phyloP scores from a whole-genome alignment of 1,140 invertebrate genomes.

The Aphaenogaster ashmeadi region DNA sequence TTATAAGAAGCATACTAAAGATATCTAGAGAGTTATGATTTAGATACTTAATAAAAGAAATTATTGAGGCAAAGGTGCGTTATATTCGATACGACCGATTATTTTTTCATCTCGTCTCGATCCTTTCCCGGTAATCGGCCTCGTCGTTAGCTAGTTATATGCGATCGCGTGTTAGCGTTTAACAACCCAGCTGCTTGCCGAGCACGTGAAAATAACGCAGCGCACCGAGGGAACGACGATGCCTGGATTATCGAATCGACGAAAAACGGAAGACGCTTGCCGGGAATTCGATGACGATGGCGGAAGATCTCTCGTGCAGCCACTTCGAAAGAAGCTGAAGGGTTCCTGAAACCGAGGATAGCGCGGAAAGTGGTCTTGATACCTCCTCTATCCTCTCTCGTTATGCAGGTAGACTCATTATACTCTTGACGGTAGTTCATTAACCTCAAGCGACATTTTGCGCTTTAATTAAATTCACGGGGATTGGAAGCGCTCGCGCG shows the following conservation, averaged over 20 bases:
- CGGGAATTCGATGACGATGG: constrained; percentile 65
- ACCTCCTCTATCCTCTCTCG: constrained; percentile 60
- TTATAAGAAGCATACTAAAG: not conserved
- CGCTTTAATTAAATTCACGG: constrained; percentile 59
- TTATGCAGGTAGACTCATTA: constrained; percentile 68
- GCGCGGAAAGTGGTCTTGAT: constrained; percentile 69
- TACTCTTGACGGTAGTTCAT: constrained; percentile 60
- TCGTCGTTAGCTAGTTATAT: constrained; percentile 44
- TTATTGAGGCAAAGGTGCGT: not conserved
- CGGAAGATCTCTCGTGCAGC: constrained; percentile 63
- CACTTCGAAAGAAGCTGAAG: constrained; percentile 69
- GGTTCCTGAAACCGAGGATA: constrained; percentile 50
- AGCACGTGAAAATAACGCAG: constrained; percentile 37
- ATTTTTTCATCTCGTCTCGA: constrained; percentile 43
- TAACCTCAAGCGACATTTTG: constrained; percentile 61
- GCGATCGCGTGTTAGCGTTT: constrained; percentile 47
- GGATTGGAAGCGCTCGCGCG: constrained; percentile 37
- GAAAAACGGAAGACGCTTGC: constrained; percentile 57
- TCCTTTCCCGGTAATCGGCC: not conserved
- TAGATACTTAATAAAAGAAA: not conserved
- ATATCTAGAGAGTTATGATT: not conserved
- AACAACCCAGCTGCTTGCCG: constrained; percentile 18
- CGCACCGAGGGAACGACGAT: not conserved
- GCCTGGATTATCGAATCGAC: constrained; percentile 48
- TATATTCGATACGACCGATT: not conserved